Evolutionary conservation across 2,888 invertebrate species (phyloP), one percentile per base, ranked within the genome.

Genomic region (Oscheius myriophilus): DNA sequence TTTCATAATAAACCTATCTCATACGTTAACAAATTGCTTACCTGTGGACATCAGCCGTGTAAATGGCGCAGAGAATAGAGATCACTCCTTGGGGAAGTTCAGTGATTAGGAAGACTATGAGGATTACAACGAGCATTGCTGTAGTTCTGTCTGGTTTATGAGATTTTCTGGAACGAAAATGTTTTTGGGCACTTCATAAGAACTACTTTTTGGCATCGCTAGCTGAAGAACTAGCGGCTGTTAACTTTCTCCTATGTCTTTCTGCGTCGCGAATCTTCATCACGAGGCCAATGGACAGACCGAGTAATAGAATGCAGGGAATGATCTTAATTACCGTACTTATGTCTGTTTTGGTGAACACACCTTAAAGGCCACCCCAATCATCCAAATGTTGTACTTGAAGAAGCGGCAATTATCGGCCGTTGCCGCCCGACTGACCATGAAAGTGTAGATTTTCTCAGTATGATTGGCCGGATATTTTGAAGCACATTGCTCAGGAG

Each of bases 111-210:
- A 92, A 92, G 67, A 92, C 89, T 52, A 92, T 89, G 11, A 93
- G 92, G n/a, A 93, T 92, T 0, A 91, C 91, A 66, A 92, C 92
- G 49, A 93, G 88, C 86, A 92, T 92, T 43, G 92, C 89, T 1
- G 93, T 93, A 75, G 93, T 92, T 75, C 91, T 90, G 86, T 91
- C 85, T 9, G 83, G 69, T 18, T 66, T 71, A 39, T 67, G 65
- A 11, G 67, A 67, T 45, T 76, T 76, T 53, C 76, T 73, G 62
- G n/a, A 67, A 67, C 11, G 41, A 46, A 26, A 9, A 52, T 52
- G 0, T 23, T 18, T 63, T 2, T 33, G 2, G n/a, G 11, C n/a
- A 3, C 3, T 11, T 42, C 21, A 11, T 2, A 14, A 25, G 18
- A 54, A 21, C 54, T 57, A 76, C 76, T 73, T 76, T 62, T 73